A percentile compares a stretch with the other conserved stretches of the same genome.
Conservation (phyloP, 2,113 vertebrate genomes). For the Pithys albifrons region DNA sequence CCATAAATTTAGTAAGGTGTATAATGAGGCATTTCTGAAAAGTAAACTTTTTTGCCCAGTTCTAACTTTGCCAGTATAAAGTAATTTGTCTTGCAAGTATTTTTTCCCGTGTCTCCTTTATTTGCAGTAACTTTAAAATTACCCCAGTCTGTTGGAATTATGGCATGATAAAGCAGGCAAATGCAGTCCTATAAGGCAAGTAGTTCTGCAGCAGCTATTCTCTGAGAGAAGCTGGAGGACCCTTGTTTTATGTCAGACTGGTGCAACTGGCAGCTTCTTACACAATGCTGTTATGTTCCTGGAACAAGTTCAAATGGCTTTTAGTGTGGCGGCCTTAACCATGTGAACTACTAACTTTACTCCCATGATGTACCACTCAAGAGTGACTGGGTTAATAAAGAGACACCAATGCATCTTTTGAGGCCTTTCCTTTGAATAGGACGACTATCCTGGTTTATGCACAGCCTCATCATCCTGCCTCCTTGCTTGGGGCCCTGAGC, state of each 20-base stretch:
- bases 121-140: neutral
- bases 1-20: neutral
- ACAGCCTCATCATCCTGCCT: neutral
- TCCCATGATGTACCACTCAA: neutral
- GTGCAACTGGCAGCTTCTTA: slow-evolving; percentile 15
- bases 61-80: neutral
- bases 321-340: neutral
- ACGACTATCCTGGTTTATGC: neutral
- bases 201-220: neutral
- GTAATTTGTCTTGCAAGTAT: neutral
- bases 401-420: neutral
- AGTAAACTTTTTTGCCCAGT: neutral
- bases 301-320: neutral
- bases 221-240: neutral
- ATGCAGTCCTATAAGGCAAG: neutral
- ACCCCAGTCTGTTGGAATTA: neutral
- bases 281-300: neutral
- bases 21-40: neutral
- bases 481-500: neutral
- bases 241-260: slow-evolving; percentile 8
- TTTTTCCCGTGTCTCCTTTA: neutral
- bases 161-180: neutral
- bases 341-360: neutral
- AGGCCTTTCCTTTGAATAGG: neutral
- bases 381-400: neutral